Base-by-base conservation (phyloP, 2,888 invertebrate genomes). In the Orchesella flavescens region DNA sequence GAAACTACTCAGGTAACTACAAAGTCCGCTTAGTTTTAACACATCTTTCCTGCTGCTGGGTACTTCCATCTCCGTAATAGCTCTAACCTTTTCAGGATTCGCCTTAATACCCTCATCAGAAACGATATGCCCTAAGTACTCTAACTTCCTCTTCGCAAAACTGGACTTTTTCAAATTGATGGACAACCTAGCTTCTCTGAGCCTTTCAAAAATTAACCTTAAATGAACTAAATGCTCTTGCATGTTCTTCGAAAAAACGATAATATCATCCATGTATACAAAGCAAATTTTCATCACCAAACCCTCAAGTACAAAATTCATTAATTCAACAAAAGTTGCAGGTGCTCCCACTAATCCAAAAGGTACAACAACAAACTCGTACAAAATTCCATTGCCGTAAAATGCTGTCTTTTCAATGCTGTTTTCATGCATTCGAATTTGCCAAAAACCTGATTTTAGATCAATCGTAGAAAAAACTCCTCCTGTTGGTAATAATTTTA, bases 11-110 rank as follows among this genome's bases (percentile, higher is more conserved):
- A 88, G 87, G 44, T 88, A 89, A 2, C 81, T 80, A 77, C 88
- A 88, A 10, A 89, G 76, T 0, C 88, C 88, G 10, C 87, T 49
- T 69, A 89, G 88, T 34, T 84, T 86, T n/a, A 46, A 34, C 34
- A 34, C 34, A 34, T 34, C 34, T 34, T 34, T 34, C 7, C 34
- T 34, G 34, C 7, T 34, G 34, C 34, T 34, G 7, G 34, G 34
- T 34, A 34, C 34, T 7, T 34, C 3, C 34, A 34, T 34, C 3
- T 34, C 34, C 7, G 34, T 7, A 4, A 34, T 34, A 34, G 34
- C 34, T 34, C 34, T 34, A 34, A 34, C 7, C 7, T 34, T 34
- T 34, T 34, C 34, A 2, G 34, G 34, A 34, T 34, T 34, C 7
- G 34, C 34, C 7, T 7, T 34, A 34, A 34, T 34, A 34, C 34